Evolutionary conservation across 1,140 invertebrate genomes (phyloP), one percentile per base, ranked within the genome.

Genomic region (Drosophila lacteicornis): DNA sequence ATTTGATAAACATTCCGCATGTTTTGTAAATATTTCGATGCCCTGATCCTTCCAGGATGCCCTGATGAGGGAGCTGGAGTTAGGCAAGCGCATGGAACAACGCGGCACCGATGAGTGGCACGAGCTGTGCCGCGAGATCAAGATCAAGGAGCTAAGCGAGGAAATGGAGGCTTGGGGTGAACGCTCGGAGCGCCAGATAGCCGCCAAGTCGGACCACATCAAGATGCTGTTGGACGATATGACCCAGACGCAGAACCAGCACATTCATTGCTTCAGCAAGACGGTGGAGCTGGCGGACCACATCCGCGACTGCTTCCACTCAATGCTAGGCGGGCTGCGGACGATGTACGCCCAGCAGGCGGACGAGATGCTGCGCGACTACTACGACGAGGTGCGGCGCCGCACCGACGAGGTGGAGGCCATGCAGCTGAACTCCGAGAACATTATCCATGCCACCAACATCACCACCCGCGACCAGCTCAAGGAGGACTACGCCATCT

Each of bases 381-480:
- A 71, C 55, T 86, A 83, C n/a, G 73, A 90, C 0, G 91, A 92
- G 61, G 67, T 91, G 11, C 74, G 80, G 2, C 51, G 74, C 1
- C 73, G 75, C 25, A 83, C 82, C 9, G 77, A 92, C 13, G 85
- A 88, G 25, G 51, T 81, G 33, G 79, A 91, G 0, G 36, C 57
- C n/a, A 80, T 88, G 71, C 77, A 90, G 1, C 0, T 51, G 3
- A 84, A 92, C 45, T 66, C 78, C 27, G 91, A 92, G 57, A 91
- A 91, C 53, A 79, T 92, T 2, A 84, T 91, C 27, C 91, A 92
- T 47, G 87, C 84, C 47, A 79, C 82, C 9, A 91, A 91, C 17
- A 56, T 92, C n/a, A 71, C 36, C 7, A 77, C 76, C 5, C 76
- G 82, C 7, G 69, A 91, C 22, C 67, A 80, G 47, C 51, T 92